Conservation (phyloP, 2,888 invertebrate species). For the Drosophila percnosoma region DNA sequence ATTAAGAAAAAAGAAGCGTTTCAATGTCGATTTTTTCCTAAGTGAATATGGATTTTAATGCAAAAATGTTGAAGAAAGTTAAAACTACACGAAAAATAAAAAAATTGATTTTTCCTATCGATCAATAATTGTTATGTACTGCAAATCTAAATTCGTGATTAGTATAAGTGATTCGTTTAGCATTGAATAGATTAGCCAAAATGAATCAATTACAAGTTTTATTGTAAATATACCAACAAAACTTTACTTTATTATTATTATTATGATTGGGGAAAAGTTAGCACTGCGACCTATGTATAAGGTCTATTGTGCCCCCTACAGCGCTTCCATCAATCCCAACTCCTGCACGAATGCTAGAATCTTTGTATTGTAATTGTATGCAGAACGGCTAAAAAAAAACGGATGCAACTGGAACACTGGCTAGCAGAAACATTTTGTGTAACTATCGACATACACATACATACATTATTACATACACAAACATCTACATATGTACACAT, state of each 20-base stretch:
- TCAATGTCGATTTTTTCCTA: background rate
- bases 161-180: background rate
- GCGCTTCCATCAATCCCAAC: too few species aligned
- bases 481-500: background rate
- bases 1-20: background rate
- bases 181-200: background rate
- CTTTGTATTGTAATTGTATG: too few species aligned
- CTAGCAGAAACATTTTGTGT: background rate
- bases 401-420: background rate
- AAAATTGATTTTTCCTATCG: background rate
- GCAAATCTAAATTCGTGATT: background rate
- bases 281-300: too few species aligned
- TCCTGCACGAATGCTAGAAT: too few species aligned
- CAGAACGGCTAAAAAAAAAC: too few species aligned
- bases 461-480: background rate
- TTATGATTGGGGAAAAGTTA: too few species aligned
- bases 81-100: background rate
- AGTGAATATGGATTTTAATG: background rate
- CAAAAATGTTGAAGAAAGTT: background rate
- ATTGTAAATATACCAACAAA: too few species aligned
- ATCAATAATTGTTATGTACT: background rate
- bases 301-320: too few species aligned
- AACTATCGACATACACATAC: background rate
- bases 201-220: background rate
- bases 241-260: too few species aligned